Conservation (phyloP, 1,140 invertebrate genomes). For the Vanessa atalanta region DNA sequence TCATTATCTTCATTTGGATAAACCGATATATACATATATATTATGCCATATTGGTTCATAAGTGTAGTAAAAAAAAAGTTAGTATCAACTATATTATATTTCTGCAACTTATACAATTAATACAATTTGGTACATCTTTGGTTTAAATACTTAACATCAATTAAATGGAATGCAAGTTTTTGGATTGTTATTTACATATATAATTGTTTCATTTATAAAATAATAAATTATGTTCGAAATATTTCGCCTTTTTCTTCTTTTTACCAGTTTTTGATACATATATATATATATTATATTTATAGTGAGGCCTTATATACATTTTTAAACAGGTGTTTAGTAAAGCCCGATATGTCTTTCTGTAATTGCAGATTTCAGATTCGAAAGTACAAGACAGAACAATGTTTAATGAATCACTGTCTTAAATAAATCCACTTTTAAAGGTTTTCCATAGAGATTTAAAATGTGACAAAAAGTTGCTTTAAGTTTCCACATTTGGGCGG, state of each 20-base stretch:
- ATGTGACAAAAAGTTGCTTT: not conserved
- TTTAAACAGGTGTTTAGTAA: no score
- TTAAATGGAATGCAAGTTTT: not conserved
- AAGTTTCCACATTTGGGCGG: not conserved
- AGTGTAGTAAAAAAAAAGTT: not conserved
- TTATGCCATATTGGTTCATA: not conserved
- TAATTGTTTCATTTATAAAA: conserved; percentile 7
- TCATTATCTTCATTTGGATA: no score
- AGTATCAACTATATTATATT: conserved; percentile 13
- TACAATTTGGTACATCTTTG: conserved; percentile 12
- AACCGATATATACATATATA: not conserved
- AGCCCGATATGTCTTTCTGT: no score
- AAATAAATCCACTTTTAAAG: no score
- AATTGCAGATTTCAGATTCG: no score
- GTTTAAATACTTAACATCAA: not conserved
- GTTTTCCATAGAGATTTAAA: no score
- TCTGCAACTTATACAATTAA: not conserved
- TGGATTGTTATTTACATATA: conserved; percentile 3
- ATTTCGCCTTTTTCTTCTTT: not conserved
- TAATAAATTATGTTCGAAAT: conserved; percentile 3
- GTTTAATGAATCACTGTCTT: no score
- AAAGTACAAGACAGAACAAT: no score
- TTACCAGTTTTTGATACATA: not conserved
- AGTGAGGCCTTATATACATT: no score
- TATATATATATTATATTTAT: no score